Evolutionary conservation across 1,140 invertebrate genomes (phyloP).

Genomic region (Drosophila orosa): DNA sequence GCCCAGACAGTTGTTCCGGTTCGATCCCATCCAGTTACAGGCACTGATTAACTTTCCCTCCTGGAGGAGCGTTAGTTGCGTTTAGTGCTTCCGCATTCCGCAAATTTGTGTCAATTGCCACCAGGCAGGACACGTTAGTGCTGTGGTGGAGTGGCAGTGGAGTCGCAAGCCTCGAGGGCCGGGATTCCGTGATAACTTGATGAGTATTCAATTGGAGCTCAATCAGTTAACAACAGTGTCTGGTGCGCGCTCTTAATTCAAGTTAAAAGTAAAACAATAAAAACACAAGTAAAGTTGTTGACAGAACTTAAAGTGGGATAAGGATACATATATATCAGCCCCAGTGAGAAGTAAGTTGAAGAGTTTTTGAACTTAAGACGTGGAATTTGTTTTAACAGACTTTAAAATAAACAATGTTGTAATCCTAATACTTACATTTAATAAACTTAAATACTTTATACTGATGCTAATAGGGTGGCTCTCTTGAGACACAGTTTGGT

Average conservation of each 20-base stretch:
- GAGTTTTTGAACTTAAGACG: neutral
- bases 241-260: slow-evolving; percentile 40
- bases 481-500: too few species aligned
- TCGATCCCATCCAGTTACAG: slow-evolving; percentile 12
- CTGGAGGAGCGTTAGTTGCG: slow-evolving; percentile 58
- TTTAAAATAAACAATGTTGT: too few species aligned
- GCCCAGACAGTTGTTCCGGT: slow-evolving; percentile 44
- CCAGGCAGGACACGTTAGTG: slow-evolving; percentile 41
- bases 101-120: slow-evolving; percentile 79
- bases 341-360: slow-evolving; percentile 44
- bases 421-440: neutral
- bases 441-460: too few species aligned
- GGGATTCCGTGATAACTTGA: slow-evolving; percentile 53
- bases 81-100: slow-evolving; percentile 69
- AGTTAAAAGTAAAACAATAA: slow-evolving; percentile 14
- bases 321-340: neutral
- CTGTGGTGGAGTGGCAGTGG: neutral
- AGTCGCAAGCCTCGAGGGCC: slow-evolving; percentile 26
- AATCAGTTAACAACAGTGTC: slow-evolving; percentile 73
- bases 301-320: slow-evolving; percentile 9
- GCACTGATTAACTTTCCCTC: slow-evolving; percentile 41
- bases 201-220: slow-evolving; percentile 76
- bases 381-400: neutral
- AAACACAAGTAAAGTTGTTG: neutral
- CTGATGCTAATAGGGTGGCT: neutral